Evolutionary conservation across 1,140 invertebrate species (phyloP).

Genomic region (Drosophila serrata): DNA sequence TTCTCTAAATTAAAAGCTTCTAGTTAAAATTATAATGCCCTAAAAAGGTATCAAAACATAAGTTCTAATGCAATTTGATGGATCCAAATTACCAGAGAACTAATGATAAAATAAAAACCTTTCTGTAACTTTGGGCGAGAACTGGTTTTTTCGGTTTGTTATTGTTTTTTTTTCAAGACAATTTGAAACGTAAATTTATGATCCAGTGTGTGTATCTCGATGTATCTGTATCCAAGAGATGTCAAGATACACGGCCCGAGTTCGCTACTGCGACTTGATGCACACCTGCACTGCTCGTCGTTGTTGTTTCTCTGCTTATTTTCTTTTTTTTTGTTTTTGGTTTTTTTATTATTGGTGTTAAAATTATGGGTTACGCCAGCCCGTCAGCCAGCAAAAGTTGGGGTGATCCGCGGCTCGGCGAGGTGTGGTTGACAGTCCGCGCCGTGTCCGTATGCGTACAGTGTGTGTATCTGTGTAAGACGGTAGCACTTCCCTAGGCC

Average conservation of each 20-base stretch:
- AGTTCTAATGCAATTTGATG: constrained; percentile 22
- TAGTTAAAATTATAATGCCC: no score
- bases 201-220: constrained; percentile 60
- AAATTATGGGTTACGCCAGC: constrained; percentile 81
- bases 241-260: constrained; percentile 70
- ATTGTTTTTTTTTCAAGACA: constrained; percentile 45
- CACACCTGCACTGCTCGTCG: constrained; percentile 68
- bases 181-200: constrained; percentile 83
- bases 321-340: no score
- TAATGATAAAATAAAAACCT: constrained; percentile 69
- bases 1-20: no score
- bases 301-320: constrained; percentile 33
- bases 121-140: constrained; percentile 70
- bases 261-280: constrained; percentile 78
- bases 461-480: constrained; percentile 68
- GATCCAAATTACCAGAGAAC: not conserved
- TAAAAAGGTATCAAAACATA: not conserved
- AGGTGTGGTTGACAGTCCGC: constrained; percentile 28
- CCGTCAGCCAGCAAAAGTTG: constrained; percentile 35
- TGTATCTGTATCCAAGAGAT: constrained; percentile 78
- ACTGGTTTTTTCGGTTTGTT: constrained; percentile 73
- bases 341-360: constrained; percentile 82
- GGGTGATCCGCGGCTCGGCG: constrained; percentile 51
- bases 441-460: constrained; percentile 2
- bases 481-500: constrained; percentile 76